These are phyloP conservation scores for Arion vulgaris DNA, from an alignment of 1,140 invertebrate genomes.

Conservation along the genomic window DNA sequence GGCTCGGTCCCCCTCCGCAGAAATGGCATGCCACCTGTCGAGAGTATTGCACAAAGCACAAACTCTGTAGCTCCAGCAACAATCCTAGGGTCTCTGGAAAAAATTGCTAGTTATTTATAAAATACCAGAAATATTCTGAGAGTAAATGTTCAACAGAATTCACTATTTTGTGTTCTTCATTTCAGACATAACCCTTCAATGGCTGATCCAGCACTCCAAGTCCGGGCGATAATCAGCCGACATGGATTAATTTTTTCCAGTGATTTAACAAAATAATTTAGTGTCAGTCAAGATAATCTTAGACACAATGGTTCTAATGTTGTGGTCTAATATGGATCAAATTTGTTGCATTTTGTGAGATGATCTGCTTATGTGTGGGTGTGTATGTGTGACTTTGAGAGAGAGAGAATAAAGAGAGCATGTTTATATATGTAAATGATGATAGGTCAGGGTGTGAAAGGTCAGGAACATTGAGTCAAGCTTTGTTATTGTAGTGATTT, in stretches of 20 bases:
- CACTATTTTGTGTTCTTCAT: conserved; percentile 39
- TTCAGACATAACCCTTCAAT: conserved; percentile 97
- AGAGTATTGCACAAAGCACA: too few relatives aligned
- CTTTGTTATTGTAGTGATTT: too few relatives aligned
- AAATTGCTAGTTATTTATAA: too few relatives aligned
- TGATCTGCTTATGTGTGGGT: not conserved
- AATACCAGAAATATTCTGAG: not conserved
- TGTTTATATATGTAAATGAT: too few relatives aligned
- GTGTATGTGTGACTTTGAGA: too few relatives aligned
- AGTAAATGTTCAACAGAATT: not conserved
- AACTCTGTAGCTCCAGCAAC: too few relatives aligned
- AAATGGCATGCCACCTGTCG: too few relatives aligned
- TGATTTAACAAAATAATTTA: not conserved
- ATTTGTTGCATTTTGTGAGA: not conserved
- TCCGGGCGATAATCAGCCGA: conserved; percentile 76
- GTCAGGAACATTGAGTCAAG: too few relatives aligned
- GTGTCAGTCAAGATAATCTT: not conserved
- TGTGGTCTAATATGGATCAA: not conserved
- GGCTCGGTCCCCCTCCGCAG: too few relatives aligned
- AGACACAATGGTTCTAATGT: not conserved
- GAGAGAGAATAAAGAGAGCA: too few relatives aligned
- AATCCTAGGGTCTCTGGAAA: too few relatives aligned
- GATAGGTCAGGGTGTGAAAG: too few relatives aligned
- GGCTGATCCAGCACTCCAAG: conserved; percentile 99
- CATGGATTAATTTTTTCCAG: not conserved